Base-by-base conservation (phyloP, 2,113 vertebrate species). In the Grallaria varia region DNA sequence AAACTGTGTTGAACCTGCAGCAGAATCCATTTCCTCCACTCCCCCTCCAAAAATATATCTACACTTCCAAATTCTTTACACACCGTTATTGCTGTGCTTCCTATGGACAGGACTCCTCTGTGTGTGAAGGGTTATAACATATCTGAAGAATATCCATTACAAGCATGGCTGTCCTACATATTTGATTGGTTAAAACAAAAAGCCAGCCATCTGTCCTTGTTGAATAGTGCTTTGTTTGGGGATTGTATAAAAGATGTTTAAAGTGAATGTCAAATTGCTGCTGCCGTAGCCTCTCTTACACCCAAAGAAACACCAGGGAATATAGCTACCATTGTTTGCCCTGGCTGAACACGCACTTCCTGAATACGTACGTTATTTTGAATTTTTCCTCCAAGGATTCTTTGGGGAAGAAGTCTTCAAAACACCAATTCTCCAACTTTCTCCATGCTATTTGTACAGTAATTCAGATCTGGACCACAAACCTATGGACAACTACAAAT, bases 1-100 rank as follows among this genome's bases (percentile, higher is more conserved):
- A 16, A 52, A n/a, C 10, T 47, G 9, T 25, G 39, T 19, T 37
- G 45, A 87, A 78, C 5, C 20, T 63, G 64, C 9, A 81, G 12
- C 8, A 67, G 33, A 87, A 60, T 47, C 50, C 8, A 4, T 22
- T 45, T 5, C 12, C 23, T 63, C 20, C 4, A 0, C 2, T 3
- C 0, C 2, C 2, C 6, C 19, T 73, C 14, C 14, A 79, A 68
- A 75, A 50, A 56, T 22, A 37, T 28, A 62, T 33, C 23, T 74
- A 10, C 18, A 35, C 10, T 76, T 86, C 21, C 27, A 73, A 68
- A 73, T 85, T 68, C 59, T 89, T 88, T 73, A 24, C 45, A 14
- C 60, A 37, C 33, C 50, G 8, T 33, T 80, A 55, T 44, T 77
- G 19, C 33, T 81, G 19, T 68, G 37, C 75, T 77, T n/a, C 21